phyloP scores from a whole-genome alignment of 2,888 invertebrate genomes.

The Anodontia alba region DNA sequence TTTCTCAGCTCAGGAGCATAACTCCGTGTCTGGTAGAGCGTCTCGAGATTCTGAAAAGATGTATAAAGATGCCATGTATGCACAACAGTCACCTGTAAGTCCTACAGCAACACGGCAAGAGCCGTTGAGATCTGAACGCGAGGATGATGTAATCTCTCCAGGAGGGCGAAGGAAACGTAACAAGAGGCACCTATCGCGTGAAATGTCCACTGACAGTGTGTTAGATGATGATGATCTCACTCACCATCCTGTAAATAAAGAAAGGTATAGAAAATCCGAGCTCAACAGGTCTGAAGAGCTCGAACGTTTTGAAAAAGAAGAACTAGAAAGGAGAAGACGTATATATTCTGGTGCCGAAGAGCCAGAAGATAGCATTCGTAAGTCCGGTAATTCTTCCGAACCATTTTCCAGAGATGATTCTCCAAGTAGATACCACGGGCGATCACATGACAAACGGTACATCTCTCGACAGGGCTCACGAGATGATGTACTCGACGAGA shows the following conservation, averaged over 20 bases:
- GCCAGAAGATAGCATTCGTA: conserved; percentile 40
- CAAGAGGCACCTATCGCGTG: conserved; percentile 66
- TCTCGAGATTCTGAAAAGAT: conserved; percentile 24
- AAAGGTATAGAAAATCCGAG: conserved; percentile 91
- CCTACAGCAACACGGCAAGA: conserved; percentile 30
- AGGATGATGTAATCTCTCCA: conserved; percentile 60
- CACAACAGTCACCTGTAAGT: conserved; percentile 31
- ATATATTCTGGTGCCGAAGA: conserved; percentile 56
- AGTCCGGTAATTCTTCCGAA: conserved; percentile 72
- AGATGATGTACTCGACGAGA: conserved; percentile 75
- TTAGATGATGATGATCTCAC: conserved; percentile 68
- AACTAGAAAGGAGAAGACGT: conserved; percentile 49
- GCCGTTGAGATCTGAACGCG: conserved; percentile 39
- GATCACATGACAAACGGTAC: conserved; percentile 47
- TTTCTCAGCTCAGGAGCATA: conserved; percentile 69
- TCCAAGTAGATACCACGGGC: conserved; percentile 65
- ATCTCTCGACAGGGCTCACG: conserved; percentile 73
- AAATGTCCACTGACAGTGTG: conserved; percentile 74
- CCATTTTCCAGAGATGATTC: conserved; percentile 76
- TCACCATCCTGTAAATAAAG: conserved; percentile 85
- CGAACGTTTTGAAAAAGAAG: conserved; percentile 51
- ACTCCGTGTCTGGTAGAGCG: conserved; percentile 38
- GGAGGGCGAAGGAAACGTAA: conserved; percentile 55
- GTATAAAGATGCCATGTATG: conserved; percentile 53
- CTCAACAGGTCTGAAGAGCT: conserved; percentile 88